phyloP scores from a whole-genome alignment of 2,888 invertebrate species.

The Nomada ruficornis region DNA sequence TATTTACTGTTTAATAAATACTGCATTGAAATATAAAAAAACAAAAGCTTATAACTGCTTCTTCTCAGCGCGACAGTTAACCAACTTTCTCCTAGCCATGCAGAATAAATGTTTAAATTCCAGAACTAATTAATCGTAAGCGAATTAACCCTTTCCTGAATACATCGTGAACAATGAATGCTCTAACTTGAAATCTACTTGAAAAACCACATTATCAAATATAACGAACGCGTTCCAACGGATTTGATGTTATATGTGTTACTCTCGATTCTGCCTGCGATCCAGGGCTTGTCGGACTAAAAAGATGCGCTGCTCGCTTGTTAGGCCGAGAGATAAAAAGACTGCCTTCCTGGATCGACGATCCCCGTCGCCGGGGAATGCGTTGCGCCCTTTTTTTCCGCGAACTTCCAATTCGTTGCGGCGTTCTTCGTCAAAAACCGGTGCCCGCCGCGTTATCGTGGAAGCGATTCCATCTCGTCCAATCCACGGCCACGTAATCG shows the following conservation, averaged over 20 bases:
- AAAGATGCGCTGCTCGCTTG: slow-evolving; percentile 26
- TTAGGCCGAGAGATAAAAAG: slow-evolving; percentile 35
- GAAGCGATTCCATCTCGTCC: slow-evolving; percentile 52
- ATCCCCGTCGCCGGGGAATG: slow-evolving; percentile 27
- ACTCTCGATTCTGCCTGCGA: slow-evolving; percentile 15
- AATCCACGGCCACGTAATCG: slow-evolving; percentile 62
- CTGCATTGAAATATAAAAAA: too few relatives aligned
- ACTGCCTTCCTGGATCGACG: slow-evolving; percentile 28
- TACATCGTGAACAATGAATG: too few relatives aligned
- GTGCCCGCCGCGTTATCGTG: slow-evolving; percentile 45
- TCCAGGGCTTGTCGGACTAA: slow-evolving; percentile 8
- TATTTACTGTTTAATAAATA: too few relatives aligned
- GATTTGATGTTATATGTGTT: not conserved
- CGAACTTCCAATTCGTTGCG: slow-evolving; percentile 48
- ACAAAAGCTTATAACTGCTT: too few relatives aligned
- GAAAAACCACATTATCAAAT: not conserved
- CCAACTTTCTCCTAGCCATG: not conserved
- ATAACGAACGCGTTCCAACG: not conserved
- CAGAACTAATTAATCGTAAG: too few relatives aligned
- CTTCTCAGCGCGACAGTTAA: too few relatives aligned
- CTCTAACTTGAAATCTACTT: too few relatives aligned
- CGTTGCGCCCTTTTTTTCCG: slow-evolving; percentile 28
- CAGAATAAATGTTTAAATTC: not conserved
- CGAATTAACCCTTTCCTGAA: too few relatives aligned
- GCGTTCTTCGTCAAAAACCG: slow-evolving; percentile 39